phyloP scores from a whole-genome alignment of 2,797 vertebrate species.

The Rhinogobio ventralis region DNA sequence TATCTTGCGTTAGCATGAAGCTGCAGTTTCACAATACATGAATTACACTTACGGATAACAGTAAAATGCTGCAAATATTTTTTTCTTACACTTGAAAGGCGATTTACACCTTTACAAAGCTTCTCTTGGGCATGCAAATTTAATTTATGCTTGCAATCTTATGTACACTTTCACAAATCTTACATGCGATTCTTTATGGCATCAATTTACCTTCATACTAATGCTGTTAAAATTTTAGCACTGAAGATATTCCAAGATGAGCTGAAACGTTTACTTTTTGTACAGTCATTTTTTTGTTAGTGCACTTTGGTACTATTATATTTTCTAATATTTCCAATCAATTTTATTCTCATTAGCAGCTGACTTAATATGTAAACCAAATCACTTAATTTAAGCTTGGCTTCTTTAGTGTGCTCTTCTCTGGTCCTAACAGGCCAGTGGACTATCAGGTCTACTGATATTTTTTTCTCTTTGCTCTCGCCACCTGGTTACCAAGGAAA shows the following conservation, averaged over 20 bases:
- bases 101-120: too few relatives aligned
- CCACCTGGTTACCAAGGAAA: conserved; percentile 57
- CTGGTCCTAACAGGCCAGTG: conserved; percentile 1
- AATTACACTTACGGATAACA: too few relatives aligned
- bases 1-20: too few relatives aligned
- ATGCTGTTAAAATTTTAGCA: neutral
- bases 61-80: too few relatives aligned
- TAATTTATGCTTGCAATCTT: too few relatives aligned
- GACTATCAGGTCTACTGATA: neutral
- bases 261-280: neutral
- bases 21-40: too few relatives aligned
- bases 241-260: neutral
- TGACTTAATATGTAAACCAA: neutral
- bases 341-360: conserved; percentile 1
- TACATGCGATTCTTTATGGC: too few relatives aligned
- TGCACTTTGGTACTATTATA: neutral
- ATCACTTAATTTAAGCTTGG: neutral
- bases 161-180: too few relatives aligned
- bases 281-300: too few relatives aligned
- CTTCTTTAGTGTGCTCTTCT: conserved; percentile 17
- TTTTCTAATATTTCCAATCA: neutral
- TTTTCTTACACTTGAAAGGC: too few relatives aligned
- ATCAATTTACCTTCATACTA: too few relatives aligned
- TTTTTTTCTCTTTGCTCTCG: neutral
- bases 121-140: too few relatives aligned